phyloP scores from a whole-genome alignment of 2,113 vertebrate genomes.

The Electrona antarctica region DNA sequence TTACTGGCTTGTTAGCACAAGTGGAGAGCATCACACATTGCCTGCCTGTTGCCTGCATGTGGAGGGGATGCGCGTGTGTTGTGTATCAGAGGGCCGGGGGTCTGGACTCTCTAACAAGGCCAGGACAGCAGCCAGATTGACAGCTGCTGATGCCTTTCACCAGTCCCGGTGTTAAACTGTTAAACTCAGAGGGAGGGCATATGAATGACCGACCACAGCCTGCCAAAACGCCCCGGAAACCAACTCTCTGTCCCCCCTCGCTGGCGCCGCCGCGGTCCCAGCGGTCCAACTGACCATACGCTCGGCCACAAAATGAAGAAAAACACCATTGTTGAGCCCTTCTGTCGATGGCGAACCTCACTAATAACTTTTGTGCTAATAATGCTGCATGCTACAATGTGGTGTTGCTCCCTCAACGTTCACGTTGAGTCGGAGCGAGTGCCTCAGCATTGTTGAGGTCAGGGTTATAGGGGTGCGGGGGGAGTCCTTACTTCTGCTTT shows the following conservation, averaged over 20 bases:
- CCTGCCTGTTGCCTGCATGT: conserved; percentile 38
- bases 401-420: background rate
- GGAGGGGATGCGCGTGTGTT: background rate
- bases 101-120: conserved; percentile 66
- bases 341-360: background rate
- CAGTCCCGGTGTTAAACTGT: conserved; percentile 69
- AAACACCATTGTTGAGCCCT: conserved; percentile 6
- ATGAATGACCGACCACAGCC: conserved; percentile 50
- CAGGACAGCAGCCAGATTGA: conserved; percentile 67
- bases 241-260: conserved; percentile 30
- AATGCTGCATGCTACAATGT: background rate
- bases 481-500: too few relatives aligned
- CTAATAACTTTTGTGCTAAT: background rate
- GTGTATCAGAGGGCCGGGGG: conserved; percentile 49
- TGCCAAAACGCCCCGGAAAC: conserved; percentile 66
- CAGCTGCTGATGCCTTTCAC: conserved; percentile 71
- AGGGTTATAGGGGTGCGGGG: too few relatives aligned
- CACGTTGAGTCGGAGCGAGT: too few relatives aligned
- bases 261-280: conserved; percentile 22
- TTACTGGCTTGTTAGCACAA: conserved; percentile 38
- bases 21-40: conserved; percentile 23
- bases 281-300: conserved; percentile 52
- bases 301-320: conserved; percentile 27
- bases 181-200: conserved; percentile 67
- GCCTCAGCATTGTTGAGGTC: too few relatives aligned